These are phyloP conservation scores for Chloromyia formosa DNA, from an alignment of 2,888 invertebrate species.

Conservation along the genomic window DNA sequence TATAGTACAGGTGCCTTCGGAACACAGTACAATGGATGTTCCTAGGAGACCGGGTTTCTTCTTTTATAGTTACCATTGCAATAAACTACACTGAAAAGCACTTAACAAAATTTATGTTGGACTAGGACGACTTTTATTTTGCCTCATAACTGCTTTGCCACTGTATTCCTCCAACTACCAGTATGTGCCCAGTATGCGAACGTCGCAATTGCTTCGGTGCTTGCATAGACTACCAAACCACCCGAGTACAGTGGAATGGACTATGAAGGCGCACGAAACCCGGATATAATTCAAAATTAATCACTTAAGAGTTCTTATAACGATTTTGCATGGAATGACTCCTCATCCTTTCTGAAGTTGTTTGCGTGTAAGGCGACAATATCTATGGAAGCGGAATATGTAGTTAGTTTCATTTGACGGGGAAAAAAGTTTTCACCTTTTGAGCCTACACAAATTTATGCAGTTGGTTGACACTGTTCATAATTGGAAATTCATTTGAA, in stretches of 20 bases:
- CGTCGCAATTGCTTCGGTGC: background rate
- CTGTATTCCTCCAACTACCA: background rate
- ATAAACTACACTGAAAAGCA: conserved; percentile 46
- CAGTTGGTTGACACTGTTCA: too few species aligned
- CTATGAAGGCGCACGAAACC: conserved; percentile 10
- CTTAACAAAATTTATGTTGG: conserved; percentile 44
- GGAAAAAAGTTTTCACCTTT: too few species aligned
- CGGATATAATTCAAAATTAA: conserved; percentile 28
- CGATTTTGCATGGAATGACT: background rate
- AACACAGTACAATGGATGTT: background rate
- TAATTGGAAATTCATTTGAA: too few species aligned
- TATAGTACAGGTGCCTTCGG: conserved; percentile 9
- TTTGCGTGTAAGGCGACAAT: background rate
- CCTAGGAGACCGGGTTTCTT: background rate
- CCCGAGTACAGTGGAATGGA: background rate
- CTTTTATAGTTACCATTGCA: conserved; percentile 35
- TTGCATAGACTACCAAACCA: background rate
- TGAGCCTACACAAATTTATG: too few species aligned
- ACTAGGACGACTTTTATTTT: conserved; percentile 24
- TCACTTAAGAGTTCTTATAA: conserved; percentile 5
- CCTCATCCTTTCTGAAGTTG: background rate
- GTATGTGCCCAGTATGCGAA: background rate
- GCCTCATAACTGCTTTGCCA: background rate
- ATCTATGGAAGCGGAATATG: background rate
- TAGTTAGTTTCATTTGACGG: too few species aligned